Evolutionary conservation across 2,113 vertebrate species (phyloP).

Genomic region (Hippoglossus stenolepis): DNA sequence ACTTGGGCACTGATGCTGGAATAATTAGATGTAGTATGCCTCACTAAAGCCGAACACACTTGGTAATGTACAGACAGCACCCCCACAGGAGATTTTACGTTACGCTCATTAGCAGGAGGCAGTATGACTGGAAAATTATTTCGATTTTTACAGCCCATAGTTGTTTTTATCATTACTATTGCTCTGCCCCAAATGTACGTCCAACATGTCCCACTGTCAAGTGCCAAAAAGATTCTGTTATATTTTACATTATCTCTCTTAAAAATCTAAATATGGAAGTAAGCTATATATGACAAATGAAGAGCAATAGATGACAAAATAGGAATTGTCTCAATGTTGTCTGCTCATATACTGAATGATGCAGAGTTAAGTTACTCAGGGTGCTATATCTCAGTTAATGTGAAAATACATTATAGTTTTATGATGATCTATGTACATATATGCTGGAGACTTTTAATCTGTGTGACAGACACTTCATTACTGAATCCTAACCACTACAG

Average conservation of each 20-base stretch:
- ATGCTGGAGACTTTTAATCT: too few species aligned
- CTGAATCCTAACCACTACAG: too few species aligned
- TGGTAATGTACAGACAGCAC: slow-evolving; percentile 3
- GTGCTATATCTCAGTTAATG: too few species aligned
- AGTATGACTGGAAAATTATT: background rate
- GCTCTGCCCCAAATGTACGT: background rate
- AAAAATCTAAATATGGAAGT: background rate
- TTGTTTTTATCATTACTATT: background rate
- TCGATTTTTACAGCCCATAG: background rate
- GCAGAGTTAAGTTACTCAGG: too few species aligned
- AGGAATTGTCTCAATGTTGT: too few species aligned
- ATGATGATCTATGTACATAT: too few species aligned
- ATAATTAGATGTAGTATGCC: slow-evolving; percentile 80
- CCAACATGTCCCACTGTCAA: background rate
- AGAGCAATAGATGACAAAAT: too few species aligned
- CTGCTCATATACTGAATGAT: too few species aligned
- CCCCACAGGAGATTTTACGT: background rate
- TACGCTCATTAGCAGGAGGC: background rate
- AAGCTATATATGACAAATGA: background rate
- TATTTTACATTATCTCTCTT: background rate
- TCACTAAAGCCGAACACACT: slow-evolving; percentile 44
- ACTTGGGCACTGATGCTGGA: slow-evolving; percentile 69
- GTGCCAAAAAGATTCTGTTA: background rate
- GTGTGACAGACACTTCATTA: too few species aligned
- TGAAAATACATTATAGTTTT: too few species aligned